Base-by-base conservation (phyloP, 2,888 invertebrate species). In the Drosophila glabriapex region DNA sequence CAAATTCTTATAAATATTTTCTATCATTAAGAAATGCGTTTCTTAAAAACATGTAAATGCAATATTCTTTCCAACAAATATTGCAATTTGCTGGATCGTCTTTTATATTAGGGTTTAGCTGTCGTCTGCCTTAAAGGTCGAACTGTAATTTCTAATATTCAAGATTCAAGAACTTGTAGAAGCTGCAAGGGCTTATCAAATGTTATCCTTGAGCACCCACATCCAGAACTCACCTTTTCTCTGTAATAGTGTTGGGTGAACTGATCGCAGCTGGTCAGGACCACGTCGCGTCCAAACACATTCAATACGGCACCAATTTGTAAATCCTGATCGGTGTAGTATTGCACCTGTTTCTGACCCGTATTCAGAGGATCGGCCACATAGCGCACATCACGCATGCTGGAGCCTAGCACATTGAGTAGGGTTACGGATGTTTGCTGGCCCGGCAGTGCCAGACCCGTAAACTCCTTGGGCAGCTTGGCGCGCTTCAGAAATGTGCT, bases 231-330 rank as follows among this genome's bases (percentile, higher is more conserved):
- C 53, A 93, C 93, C 83, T 96, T 96, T 66, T 95, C 94, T 4
- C 95, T 94, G 93, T 98, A 98, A 93, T 97, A 98, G 66, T 97
- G 96, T 92, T 96, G 96, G 0, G 98, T 98, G 85, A 96, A 98
- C 2, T 95, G 94, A 93, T 99, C 98, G 86, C 98, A 97, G 91
- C 97, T 96, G 0, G 96, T 97, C 0, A 99, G 93, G 0, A 97
- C 95, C 29, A 98, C 95, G 76, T 96, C 96, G 29, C 98, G 95
- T 3, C 98, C 98, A 90, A 95, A 98, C 6, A 97, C 96, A 91
- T 97, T 97, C 2, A 99, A 91, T 0, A 96, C 95, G 0, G 96
- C 95, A 0, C 98, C 98, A 74, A 98, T 96, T 49, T 95, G 95
- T 33, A 99, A 94, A 93, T 99, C 98, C 49, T 85, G 76, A 68